Percentiles rank a stretch among this genome's conserved stretches.
Evolutionary conservation across 2,113 vertebrate species (phyloP).

Genomic region (Marcusenius ussheri): DNA sequence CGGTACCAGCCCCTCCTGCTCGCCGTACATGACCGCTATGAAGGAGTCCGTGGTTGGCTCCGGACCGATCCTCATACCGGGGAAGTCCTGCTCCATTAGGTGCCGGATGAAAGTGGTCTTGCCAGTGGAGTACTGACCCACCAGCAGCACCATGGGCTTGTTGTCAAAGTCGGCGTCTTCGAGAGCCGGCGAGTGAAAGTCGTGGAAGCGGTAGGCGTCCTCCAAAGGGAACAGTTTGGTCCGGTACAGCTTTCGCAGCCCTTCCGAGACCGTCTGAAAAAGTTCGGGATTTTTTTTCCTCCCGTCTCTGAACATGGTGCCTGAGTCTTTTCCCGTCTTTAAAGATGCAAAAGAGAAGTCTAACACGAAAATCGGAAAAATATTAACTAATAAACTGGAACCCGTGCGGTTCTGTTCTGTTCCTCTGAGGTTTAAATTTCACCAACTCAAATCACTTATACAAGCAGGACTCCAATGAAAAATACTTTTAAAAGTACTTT

Average conservation of each 20-base stretch:
- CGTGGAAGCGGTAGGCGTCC: slow-evolving; percentile 77
- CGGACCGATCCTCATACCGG: slow-evolving; percentile 70
- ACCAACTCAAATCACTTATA: not conserved
- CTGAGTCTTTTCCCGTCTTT: not conserved
- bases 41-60: slow-evolving; percentile 55
- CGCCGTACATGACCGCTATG: slow-evolving; percentile 71
- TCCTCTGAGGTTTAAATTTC: not conserved
- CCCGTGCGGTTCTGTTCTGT: not conserved
- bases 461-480: not conserved
- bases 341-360: not conserved
- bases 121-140: slow-evolving; percentile 81
- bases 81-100: slow-evolving; percentile 73
- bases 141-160: slow-evolving; percentile 74
- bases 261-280: slow-evolving; percentile 72
- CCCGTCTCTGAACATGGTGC: slow-evolving; percentile 70
- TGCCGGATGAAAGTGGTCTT: slow-evolving; percentile 80
- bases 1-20: slow-evolving; percentile 63
- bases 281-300: slow-evolving; percentile 68
- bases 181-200: slow-evolving; percentile 78
- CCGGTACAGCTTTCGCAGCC: slow-evolving; percentile 66
- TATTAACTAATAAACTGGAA: not conserved
- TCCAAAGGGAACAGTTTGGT: slow-evolving; percentile 75
- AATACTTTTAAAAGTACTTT: not conserved
- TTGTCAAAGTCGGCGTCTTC: slow-evolving; percentile 76
- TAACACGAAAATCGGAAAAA: not conserved